Evolutionary conservation across 2,113 vertebrate species (phyloP).

Genomic region (Centropus bengalensis): DNA sequence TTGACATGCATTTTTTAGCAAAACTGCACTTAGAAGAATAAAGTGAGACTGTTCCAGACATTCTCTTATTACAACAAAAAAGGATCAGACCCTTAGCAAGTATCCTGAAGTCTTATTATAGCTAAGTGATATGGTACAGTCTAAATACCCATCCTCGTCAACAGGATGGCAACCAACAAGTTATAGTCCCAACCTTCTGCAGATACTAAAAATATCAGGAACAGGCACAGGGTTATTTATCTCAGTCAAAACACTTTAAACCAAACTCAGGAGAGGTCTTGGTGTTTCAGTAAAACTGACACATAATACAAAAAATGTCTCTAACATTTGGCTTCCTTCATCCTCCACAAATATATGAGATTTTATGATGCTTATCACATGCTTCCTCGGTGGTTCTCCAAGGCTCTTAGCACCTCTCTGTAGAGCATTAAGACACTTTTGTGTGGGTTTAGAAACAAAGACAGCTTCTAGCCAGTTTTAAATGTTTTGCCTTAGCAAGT

Average conservation of each 20-base stretch:
- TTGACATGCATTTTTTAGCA: conserved; percentile 54
- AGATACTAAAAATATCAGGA: conserved; percentile 26
- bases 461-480: conserved; percentile 17
- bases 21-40: conserved; percentile 67
- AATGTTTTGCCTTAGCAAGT: neutral
- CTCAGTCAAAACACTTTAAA: conserved; percentile 13
- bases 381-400: conserved; percentile 2
- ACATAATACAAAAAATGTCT: conserved; percentile 39
- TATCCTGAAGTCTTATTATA: conserved; percentile 35
- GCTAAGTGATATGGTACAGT: conserved; percentile 31
- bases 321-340: conserved; percentile 14
- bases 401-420: conserved; percentile 37
- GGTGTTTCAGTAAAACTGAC: conserved; percentile 34
- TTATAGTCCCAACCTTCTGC: neutral
- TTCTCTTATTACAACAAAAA: conserved; percentile 60
- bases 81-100: conserved; percentile 22
- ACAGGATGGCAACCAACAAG: conserved; percentile 42
- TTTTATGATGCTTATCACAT: neutral
- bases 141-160: conserved; percentile 42
- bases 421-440: conserved; percentile 58
- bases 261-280: conserved; percentile 3
- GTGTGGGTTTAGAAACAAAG: conserved; percentile 42
- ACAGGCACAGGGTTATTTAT: conserved; percentile 51
- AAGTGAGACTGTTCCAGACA: conserved; percentile 64
- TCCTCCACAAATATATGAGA: neutral